phyloP scores from a whole-genome alignment of 1,140 invertebrate genomes.

The Chironomus tepperi region DNA sequence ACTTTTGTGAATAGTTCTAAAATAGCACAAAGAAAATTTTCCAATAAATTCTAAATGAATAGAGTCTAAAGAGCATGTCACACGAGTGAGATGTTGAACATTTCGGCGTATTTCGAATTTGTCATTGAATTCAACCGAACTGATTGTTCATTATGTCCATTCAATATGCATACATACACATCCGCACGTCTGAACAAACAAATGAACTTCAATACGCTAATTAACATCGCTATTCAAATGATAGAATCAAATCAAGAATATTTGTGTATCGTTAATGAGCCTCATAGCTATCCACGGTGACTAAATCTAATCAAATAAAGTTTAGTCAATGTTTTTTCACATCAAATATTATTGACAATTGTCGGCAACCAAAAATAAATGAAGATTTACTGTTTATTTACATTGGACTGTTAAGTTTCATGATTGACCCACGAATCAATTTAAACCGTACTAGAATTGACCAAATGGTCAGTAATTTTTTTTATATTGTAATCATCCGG shows the following conservation, averaged over 20 bases:
- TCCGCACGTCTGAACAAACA: not conserved
- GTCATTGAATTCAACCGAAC: not conserved
- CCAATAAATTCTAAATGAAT: no score
- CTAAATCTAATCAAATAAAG: not conserved
- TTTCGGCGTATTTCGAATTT: not conserved
- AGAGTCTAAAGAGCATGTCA: no score
- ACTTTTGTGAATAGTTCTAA: no score
- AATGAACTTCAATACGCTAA: not conserved
- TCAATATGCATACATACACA: not conserved
- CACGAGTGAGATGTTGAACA: no score
- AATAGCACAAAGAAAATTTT: no score
- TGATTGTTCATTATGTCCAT: not conserved
- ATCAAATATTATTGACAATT: not conserved
- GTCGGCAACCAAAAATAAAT: not conserved
- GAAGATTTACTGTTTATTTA: not conserved
- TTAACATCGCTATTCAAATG: not conserved
- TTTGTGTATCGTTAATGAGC: no score
- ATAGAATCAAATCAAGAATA: not conserved
- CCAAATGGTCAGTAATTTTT: no score
- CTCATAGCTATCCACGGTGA: not conserved
- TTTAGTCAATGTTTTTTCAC: not conserved
- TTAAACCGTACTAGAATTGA: no score
- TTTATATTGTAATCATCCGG: no score
- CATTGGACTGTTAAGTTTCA: not conserved
- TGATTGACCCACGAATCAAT: no score